Base-by-base conservation (phyloP, 2,113 vertebrate genomes). In the Numenius arquata region DNA sequence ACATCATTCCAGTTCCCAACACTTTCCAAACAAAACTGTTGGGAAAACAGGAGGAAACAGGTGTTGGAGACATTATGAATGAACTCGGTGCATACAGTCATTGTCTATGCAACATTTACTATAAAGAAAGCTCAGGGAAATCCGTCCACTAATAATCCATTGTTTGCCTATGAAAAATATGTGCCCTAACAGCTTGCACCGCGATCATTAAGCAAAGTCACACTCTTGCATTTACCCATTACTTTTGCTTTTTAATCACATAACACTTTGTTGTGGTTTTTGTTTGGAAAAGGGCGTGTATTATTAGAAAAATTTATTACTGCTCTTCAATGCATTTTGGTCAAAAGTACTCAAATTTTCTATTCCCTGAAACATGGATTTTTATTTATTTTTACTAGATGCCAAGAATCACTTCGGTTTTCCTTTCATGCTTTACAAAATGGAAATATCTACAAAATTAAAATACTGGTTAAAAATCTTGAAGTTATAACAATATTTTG, bases 11-110 rank as follows among this genome's bases (percentile, higher is more conserved):
- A 70, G 63, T 81, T 86, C 75, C 88, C 88, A 75, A 59, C 25
- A 23, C 88, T 77, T 58, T 59, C 89, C 91, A 87, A 95, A 70
- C 30, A 79, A 92, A 90, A 85, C 43, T 85, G 88, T 52, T 95
- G 81, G 88, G 89, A 95, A 97, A 98, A 97, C 96, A 97, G 97
- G 97, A 97, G 98, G 97, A 98, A 98, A 97, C 98, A 99, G 98
- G 98, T 98, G 98, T 96, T 91, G 92, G 85, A 95, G 91, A 89
- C 95, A 95, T 95, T 98, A 97, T 97, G 98, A 98, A 98, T 94
- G 91, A 88, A 97, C 98, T 93, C 55, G 29, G 91, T 30, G 48
- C 50, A 58, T 55, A 71, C 43, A 91, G 68, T 88, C 93, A 93
- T 96, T 86, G 86, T 96, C 96, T 61, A 4, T 53, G 27, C 92